Conservation (phyloP, 2,113 vertebrate genomes). For the Suncus etruscus region DNA sequence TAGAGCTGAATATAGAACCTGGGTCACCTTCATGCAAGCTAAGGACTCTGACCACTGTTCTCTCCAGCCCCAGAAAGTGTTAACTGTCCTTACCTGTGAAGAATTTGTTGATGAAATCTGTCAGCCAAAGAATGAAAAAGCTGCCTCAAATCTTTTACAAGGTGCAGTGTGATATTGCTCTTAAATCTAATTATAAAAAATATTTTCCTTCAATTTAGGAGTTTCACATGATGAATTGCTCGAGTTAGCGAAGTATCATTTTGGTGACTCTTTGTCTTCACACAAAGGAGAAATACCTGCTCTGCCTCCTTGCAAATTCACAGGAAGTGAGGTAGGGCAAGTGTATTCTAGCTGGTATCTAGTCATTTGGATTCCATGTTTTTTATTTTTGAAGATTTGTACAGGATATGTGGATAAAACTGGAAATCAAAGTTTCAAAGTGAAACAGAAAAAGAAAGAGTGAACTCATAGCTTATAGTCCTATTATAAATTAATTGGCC, state of each 20-base stretch:
- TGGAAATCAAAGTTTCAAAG: neutral
- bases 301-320: conserved; percentile 93
- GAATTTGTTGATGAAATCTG: conserved; percentile 31
- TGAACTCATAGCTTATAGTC: neutral
- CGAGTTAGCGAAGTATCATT: conserved; percentile 94
- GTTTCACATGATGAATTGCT: conserved; percentile 94
- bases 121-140: neutral
- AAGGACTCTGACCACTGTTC: no score
- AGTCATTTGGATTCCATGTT: neutral
- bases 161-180: no score
- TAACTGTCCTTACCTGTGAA: neutral
- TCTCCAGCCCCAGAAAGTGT: neutral
- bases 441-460: neutral
- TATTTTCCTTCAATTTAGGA: conserved; percentile 87
- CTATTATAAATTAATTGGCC: neutral
- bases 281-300: conserved; percentile 91
- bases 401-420: conserved; percentile 29
- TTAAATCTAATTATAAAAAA: neutral
- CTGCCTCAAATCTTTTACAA: no score
- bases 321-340: conserved; percentile 95
- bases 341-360: neutral
- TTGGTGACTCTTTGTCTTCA: conserved; percentile 92
- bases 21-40: no score
- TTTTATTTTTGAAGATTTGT: conserved; percentile 10
- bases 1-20: no score